Evolutionary conservation across 2,113 vertebrate species (phyloP).

Genomic region (Ibidorhyncha struthersii): DNA sequence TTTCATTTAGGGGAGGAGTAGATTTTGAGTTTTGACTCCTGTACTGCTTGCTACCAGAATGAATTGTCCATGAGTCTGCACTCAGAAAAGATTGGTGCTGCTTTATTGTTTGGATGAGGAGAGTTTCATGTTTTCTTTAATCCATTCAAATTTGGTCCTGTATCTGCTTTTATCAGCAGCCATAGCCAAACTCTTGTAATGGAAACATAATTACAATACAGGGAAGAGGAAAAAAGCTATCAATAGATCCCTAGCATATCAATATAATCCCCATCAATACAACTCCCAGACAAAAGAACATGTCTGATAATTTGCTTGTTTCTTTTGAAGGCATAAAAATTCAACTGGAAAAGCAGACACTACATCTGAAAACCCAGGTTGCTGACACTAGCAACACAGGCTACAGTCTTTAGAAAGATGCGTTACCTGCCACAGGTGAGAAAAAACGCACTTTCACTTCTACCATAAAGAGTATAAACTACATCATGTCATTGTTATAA

Average conservation of each 20-base stretch:
- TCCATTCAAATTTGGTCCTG: background rate
- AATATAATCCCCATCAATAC: background rate
- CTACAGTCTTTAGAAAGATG: background rate
- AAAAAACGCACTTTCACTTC: background rate
- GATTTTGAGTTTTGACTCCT: background rate
- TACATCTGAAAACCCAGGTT: background rate
- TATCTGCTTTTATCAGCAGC: background rate
- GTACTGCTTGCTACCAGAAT: background rate
- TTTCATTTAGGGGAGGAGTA: background rate
- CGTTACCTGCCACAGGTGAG: background rate
- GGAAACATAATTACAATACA: background rate
- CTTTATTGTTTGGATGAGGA: background rate
- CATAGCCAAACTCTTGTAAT: background rate
- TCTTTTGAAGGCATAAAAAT: background rate
- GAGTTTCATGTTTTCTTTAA: fast-evolving
- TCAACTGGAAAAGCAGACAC: background rate
- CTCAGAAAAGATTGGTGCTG: background rate
- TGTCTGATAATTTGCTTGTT: background rate
- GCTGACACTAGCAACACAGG: background rate
- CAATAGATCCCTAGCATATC: background rate
- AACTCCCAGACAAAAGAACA: background rate
- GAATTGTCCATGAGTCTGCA: background rate
- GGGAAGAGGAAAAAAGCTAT: background rate
- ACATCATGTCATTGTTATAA: background rate
- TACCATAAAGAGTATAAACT: background rate